Evolutionary conservation across 2,797 vertebrate genomes (phyloP).

Genomic region (Pangasius djambal): DNA sequence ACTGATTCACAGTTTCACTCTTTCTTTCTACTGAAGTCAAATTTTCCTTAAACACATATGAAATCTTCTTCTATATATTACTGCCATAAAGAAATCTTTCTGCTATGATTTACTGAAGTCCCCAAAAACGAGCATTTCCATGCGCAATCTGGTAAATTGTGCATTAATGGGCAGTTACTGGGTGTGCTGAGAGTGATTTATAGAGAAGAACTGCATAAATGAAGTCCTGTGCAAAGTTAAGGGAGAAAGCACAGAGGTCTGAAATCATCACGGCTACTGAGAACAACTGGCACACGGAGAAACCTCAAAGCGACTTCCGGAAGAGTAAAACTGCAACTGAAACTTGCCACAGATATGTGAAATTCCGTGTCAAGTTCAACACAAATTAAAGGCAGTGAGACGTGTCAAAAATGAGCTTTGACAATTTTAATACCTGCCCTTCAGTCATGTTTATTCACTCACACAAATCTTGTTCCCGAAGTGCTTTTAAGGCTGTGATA

Average conservation of each 20-base stretch:
- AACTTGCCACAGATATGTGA: neutral
- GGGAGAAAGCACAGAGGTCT: neutral
- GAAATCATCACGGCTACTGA: neutral
- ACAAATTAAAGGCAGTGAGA: neutral
- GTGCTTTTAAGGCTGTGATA: neutral
- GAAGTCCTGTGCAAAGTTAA: neutral
- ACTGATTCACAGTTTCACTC: neutral
- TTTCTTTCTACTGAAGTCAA: neutral
- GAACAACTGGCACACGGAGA: neutral
- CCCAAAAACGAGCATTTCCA: neutral
- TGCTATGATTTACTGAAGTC: neutral
- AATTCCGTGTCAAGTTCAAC: neutral
- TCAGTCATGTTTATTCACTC: neutral
- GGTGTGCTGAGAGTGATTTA: neutral
- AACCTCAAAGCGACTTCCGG: neutral
- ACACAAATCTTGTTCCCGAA: too few species aligned
- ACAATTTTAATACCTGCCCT: neutral
- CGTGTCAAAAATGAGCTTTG: neutral
- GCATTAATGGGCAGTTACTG: too few species aligned
- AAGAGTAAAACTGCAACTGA: neutral
- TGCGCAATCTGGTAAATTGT: too few species aligned
- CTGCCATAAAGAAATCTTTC: neutral
- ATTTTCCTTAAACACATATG: neutral
- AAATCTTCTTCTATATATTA: neutral
- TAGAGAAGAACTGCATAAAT: neutral